These are phyloP conservation scores for Rhynchonycteris naso DNA, from an alignment of 2,797 vertebrate species.

Conservation along the genomic window DNA sequence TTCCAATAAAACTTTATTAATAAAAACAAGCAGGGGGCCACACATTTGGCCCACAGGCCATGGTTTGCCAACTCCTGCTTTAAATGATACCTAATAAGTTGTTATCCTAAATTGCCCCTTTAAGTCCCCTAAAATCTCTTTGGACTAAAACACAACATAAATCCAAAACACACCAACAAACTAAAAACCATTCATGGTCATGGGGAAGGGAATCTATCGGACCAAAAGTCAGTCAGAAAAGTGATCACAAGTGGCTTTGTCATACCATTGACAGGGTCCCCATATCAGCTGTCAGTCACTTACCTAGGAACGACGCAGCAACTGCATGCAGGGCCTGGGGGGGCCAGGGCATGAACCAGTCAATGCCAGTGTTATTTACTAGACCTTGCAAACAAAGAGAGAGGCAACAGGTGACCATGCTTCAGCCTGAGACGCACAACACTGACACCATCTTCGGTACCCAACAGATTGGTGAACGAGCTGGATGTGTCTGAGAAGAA, in stretches of 20 bases:
- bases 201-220: background rate
- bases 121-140: background rate
- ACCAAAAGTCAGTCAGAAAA: background rate
- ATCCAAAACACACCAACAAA: background rate
- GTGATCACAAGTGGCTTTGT: rapidly evolving
- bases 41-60: background rate
- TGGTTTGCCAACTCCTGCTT: background rate
- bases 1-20: background rate
- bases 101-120: background rate
- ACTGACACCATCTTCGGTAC: rapidly evolving
- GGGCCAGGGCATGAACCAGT: conserved; percentile 98
- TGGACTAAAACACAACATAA: background rate
- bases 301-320: conserved; percentile 94
- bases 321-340: conserved; percentile 94
- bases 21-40: background rate
- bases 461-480: rapidly evolving
- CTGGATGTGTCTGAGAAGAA: rapidly evolving
- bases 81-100: background rate
- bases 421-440: rapidly evolving
- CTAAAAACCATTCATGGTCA: background rate
- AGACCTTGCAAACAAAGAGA: conserved; percentile 88
- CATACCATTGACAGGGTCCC: rapidly evolving
- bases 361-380: conserved; percentile 97
- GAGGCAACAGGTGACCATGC: background rate
- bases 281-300: conserved; percentile 31